phyloP scores from a whole-genome alignment of 1,140 invertebrate genomes.

The Caerostris extrusa region DNA sequence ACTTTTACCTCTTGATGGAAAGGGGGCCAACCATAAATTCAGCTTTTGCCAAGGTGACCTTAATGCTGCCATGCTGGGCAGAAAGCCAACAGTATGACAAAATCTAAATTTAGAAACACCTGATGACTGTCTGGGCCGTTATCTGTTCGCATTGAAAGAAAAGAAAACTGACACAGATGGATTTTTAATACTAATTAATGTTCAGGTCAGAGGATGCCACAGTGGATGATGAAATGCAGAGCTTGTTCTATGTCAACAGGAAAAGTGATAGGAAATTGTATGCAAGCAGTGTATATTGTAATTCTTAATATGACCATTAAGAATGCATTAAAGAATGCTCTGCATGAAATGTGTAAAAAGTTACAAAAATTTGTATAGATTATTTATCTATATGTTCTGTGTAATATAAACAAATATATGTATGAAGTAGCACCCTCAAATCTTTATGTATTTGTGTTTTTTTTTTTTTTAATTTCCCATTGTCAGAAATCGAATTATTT shows the following conservation, averaged over 20 bases:
- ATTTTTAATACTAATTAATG: constrained; percentile 63
- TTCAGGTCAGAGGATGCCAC: background rate
- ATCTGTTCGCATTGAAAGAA: constrained; percentile 33
- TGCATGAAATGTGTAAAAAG: too few species aligned
- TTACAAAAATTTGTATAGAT: too few species aligned
- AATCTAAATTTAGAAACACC: constrained; percentile 64
- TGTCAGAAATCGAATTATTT: too few species aligned
- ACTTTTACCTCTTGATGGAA: constrained; percentile 35
- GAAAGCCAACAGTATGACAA: constrained; percentile 49
- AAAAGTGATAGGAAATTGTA: background rate
- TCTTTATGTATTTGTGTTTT: too few species aligned
- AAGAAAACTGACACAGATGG: constrained; percentile 40
- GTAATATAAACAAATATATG: too few species aligned
- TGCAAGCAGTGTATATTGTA: background rate
- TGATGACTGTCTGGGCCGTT: constrained; percentile 36
- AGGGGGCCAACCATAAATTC: constrained; percentile 24
- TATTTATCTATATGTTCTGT: too few species aligned
- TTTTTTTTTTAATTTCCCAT: too few species aligned
- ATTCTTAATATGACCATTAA: background rate
- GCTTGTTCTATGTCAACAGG: background rate
- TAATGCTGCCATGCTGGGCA: constrained; percentile 37
- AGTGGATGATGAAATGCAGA: background rate
- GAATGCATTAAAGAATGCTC: too few species aligned
- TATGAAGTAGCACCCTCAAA: too few species aligned
- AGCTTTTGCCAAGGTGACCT: constrained; percentile 54